Base-by-base conservation (phyloP, 1,140 invertebrate species). In the Apocrypta bakeri region DNA sequence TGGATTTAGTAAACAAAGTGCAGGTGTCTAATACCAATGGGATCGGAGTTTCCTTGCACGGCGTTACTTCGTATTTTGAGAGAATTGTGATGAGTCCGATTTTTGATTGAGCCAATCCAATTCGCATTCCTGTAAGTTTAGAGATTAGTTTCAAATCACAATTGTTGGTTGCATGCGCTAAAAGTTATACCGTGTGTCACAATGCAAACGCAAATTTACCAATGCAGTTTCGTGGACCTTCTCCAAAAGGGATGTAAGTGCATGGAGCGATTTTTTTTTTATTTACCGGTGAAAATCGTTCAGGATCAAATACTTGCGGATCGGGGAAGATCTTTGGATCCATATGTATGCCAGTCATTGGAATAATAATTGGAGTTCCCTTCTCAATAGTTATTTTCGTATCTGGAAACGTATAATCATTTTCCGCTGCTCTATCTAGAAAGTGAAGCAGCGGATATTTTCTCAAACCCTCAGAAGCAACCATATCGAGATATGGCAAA, bases 301-400 rank as follows among this genome's bases (percentile, higher is more conserved):
- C 95, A 0, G 97, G 97, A 86, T 95, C 93, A 88, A 95, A 98
- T 11, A 88, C 88, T 8, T 95, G 92, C 0, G 97, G 95, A 63
- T 97, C 92, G 21, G 94, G 93, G 85, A 94, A 98, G 85, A 94
- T 93, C 66, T 94, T 87, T 1, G 93, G 90, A 88, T 97, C 95
- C 21, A 91, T 91, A 77, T 95, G 95, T 6, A 95, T 85, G 0
- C 93, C 93, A 82, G 92, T 90, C n/a, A 94, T 88, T 0, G 95
- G 93, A 66, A 95, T 90, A 80, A 92, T 92, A 1, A 95, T 84
- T 2, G 92, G 92, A 8, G 93, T 90, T 27, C 92, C 93, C 74
- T 93, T 93, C 82, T 93, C 91, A 69, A 94, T 87, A 0, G 90
- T 85, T 1, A 95, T 85, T 11, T 91, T 88, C 21, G 89, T 92